Conservation (phyloP, 2,888 invertebrate genomes). For the Patella ulyssiponensis region DNA sequence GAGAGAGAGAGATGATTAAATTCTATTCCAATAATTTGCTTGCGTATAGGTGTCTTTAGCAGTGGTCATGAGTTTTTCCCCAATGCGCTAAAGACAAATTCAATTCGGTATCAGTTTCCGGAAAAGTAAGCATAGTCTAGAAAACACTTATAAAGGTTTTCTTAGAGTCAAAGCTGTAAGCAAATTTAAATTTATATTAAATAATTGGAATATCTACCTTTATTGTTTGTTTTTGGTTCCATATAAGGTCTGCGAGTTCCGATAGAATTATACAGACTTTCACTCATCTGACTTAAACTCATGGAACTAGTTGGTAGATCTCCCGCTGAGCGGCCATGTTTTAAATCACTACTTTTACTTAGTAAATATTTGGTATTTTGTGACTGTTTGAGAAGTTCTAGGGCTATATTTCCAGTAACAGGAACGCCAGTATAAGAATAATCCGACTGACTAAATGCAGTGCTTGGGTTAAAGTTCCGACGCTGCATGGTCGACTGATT, state of each 20-base stretch:
- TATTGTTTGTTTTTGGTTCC: constrained; percentile 11
- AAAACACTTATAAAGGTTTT: no score
- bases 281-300: constrained; percentile 56
- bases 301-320: constrained; percentile 33
- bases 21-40: no score
- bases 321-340: constrained; percentile 31
- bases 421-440: constrained; percentile 48
- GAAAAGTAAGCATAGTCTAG: no score
- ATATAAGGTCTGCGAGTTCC: constrained; percentile 40
- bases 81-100: no score
- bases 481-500: constrained; percentile 32
- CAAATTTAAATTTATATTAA: no score
- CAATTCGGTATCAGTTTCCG: no score
- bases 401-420: constrained; percentile 59
- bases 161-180: no score
- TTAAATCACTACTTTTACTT: constrained; percentile 46
- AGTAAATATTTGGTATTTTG: constrained; percentile 66
- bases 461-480: constrained; percentile 16
- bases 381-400: constrained; percentile 64
- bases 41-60: no score
- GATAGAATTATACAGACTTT: constrained; percentile 56
- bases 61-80: no score
- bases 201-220: constrained; percentile 18
- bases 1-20: no score
- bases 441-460: constrained; percentile 25